Evolutionary conservation across 2,888 invertebrate species (phyloP), one percentile per base, ranked within the genome.

Genomic region (Epistrophe eligans): DNA sequence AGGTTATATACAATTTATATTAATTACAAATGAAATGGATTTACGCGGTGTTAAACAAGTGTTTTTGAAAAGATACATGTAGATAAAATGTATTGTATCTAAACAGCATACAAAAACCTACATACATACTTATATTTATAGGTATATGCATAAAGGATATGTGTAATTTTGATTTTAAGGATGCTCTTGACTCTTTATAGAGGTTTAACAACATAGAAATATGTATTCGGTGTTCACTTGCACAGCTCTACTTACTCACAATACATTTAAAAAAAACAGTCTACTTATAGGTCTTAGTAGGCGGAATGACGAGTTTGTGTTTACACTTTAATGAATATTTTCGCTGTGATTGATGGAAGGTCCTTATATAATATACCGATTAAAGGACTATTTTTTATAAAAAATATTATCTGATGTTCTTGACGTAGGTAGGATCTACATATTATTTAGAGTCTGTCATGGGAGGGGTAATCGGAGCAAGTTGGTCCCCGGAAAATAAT

Each of bases 11-110:
- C 77, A 88, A 88, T 81, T 88, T 81, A 88, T 88, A 88, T 80
- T 77, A 83, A 82, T 87, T 79, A 71, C 77, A 88, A 79, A 81
- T 76, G 77, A 72, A 88, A 83, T 87, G 83, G 83, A 88, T 88
- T 81, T 88, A 87, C 88, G 85, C 85, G 79, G 79, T 88, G 82
- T 83, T 79, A 73, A 79, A 79, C 85, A 85, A 85, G 85, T 81
- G 85, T 74, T 81, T 77, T 84, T 81, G 50, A 81, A 77, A 70
- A 81, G 81, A 77, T 58, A 81, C 62, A 70, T n/a, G n/a, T 70
- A 48, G 62, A 62, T 43, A 70, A 35, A 62, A 64, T 45, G 35
- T 66, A 45, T 38, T 50, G 4, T 52, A 4, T 55, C 38, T 38
- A 17, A 55, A 8, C 10, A 35, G 17, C 43, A 40, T 70, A 52